Evolutionary conservation across 2,888 invertebrate genomes (phyloP).

Genomic region (Cryptocheilus praepositus): DNA sequence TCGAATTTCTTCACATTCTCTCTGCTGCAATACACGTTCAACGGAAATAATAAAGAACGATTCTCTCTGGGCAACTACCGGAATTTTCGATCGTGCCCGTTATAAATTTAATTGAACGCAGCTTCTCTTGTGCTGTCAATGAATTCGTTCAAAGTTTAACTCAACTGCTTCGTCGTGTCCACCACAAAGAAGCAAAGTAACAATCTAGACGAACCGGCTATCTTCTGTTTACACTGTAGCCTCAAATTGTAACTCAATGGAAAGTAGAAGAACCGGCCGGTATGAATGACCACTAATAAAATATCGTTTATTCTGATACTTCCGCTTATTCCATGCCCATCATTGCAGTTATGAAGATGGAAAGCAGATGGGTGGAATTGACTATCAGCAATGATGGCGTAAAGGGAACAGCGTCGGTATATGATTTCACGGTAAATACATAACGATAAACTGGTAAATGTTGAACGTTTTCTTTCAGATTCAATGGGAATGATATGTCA

Average conservation of each 20-base stretch:
- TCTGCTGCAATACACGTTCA: too few relatives aligned
- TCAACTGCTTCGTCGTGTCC: not conserved
- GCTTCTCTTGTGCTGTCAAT: not conserved
- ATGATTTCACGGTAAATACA: too few relatives aligned
- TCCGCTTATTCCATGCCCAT: constrained; percentile 48
- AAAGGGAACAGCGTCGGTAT: not conserved
- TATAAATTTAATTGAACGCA: not conserved
- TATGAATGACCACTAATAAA: constrained; percentile 63
- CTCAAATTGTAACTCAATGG: constrained; percentile 30
- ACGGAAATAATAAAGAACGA: too few relatives aligned
- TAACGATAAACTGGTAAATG: too few relatives aligned
- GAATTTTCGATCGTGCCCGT: too few relatives aligned
- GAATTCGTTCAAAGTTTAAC: not conserved
- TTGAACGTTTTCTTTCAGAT: too few relatives aligned
- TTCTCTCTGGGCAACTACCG: too few relatives aligned
- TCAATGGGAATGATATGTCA: too few relatives aligned
- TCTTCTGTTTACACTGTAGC: constrained; percentile 2
- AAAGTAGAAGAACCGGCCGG: constrained; percentile 36
- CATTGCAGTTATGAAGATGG: constrained; percentile 5
- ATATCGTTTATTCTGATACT: constrained; percentile 66
- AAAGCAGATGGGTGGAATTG: constrained; percentile 1
- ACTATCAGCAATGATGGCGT: not conserved
- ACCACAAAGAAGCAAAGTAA: not conserved
- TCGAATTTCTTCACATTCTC: too few relatives aligned
- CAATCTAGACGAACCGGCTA: not conserved